phyloP scores from a whole-genome alignment of 2,888 invertebrate species.

The Lepidochrysops patricia region DNA sequence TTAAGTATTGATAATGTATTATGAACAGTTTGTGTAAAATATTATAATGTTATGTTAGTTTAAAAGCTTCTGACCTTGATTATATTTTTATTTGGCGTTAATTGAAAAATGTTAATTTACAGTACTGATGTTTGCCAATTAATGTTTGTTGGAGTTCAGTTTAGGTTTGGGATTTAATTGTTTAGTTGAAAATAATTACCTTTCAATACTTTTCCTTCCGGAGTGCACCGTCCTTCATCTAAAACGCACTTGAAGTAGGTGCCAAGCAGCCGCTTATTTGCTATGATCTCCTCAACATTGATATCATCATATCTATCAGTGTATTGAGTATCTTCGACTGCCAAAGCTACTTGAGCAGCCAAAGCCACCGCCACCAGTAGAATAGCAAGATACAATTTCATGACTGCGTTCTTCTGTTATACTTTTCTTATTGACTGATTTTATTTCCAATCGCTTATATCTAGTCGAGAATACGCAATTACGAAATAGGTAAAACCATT shows the following conservation, averaged over 20 bases:
- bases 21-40: too few species aligned
- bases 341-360: constrained; percentile 23
- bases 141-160: too few species aligned
- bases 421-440: not conserved
- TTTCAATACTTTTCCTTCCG: constrained; percentile 81
- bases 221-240: constrained; percentile 76
- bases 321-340: constrained; percentile 36
- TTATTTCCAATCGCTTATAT: not conserved
- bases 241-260: constrained; percentile 81
- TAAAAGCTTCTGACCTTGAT: too few species aligned
- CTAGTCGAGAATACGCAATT: constrained; percentile 4
- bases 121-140: too few species aligned
- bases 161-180: not conserved
- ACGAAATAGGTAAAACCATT: not conserved
- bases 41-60: too few species aligned
- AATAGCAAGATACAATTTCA: not conserved
- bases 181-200: constrained; percentile 49
- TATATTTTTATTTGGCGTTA: too few species aligned
- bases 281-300: constrained; percentile 79
- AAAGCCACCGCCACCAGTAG: constrained; percentile 1
- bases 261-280: constrained; percentile 76
- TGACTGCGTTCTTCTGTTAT: not conserved
- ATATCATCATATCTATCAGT: constrained; percentile 81
- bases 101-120: too few species aligned
- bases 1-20: too few species aligned